phyloP scores from a whole-genome alignment of 2,797 vertebrate genomes.

The Heliangelus exortis region DNA sequence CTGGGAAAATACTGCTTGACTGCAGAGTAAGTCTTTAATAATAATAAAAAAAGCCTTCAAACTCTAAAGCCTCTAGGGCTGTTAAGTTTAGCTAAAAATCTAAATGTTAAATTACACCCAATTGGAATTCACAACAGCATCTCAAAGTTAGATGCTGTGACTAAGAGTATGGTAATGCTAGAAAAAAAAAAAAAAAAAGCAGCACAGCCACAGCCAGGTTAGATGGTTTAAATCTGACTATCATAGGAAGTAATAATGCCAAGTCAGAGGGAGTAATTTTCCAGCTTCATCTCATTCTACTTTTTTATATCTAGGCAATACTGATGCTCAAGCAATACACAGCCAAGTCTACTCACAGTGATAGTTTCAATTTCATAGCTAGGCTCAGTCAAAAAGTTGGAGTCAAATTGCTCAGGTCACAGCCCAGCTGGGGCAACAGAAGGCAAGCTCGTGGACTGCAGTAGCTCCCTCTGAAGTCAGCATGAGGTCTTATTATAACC shows the following conservation, averaged over 20 bases:
- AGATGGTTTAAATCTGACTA: not conserved
- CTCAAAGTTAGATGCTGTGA: conserved; percentile 4
- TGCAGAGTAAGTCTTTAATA: not conserved
- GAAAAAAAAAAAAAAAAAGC: not conserved
- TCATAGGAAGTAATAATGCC: not conserved
- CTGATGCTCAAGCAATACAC: not conserved
- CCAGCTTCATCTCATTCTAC: not conserved
- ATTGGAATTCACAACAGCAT: not conserved
- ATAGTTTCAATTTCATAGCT: not conserved
- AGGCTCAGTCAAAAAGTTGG: not conserved
- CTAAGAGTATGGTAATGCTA: not conserved
- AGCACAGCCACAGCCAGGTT: not conserved
- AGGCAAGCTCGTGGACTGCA: not conserved
- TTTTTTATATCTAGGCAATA: not conserved
- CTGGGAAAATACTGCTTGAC: conserved; percentile 31
- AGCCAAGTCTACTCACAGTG: not conserved
- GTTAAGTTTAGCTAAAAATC: conserved; percentile 13
- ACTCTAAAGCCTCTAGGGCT: not conserved
- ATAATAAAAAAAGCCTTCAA: not conserved
- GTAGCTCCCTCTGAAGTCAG: conserved; percentile 32
- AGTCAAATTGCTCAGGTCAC: not conserved
- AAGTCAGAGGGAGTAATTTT: not conserved
- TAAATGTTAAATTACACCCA: not conserved
- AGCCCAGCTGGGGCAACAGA: not conserved
- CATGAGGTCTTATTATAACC: not conserved